Evolutionary conservation across 2,888 invertebrate species (phyloP).

Genomic region (Drosophila meridiana): DNA sequence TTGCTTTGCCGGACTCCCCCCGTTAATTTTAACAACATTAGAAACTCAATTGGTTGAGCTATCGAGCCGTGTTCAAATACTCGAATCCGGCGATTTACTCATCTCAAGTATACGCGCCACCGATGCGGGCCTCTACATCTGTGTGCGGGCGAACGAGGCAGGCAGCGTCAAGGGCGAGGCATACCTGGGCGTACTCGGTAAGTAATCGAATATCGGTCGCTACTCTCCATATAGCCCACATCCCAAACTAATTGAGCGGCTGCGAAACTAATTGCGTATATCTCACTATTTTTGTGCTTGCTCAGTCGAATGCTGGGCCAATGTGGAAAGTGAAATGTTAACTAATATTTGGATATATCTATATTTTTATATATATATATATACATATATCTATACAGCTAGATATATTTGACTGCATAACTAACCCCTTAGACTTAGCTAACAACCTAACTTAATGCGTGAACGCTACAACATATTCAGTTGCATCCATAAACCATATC

Average conservation of each 20-base stretch:
- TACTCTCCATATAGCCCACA: background rate
- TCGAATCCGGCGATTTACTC: conserved; percentile 94
- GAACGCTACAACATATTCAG: background rate
- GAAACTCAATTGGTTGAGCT: conserved; percentile 88
- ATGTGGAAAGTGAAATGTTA: background rate
- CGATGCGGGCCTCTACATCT: conserved; percentile 96
- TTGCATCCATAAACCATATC: background rate
- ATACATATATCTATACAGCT: background rate
- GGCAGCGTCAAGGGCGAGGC: conserved; percentile 94
- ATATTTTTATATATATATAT: background rate
- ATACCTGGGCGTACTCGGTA: conserved; percentile 93
- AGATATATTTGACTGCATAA: background rate
- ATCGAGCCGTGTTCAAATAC: conserved; percentile 92
- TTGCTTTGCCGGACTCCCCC: conserved; percentile 35
- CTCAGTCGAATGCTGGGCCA: background rate
- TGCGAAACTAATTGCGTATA: conserved; percentile 1
- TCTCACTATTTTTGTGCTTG: background rate
- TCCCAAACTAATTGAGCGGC: background rate
- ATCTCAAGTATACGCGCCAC: conserved; percentile 93
- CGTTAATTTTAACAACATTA: conserved; percentile 71
- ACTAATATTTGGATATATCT: background rate
- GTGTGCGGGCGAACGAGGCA: conserved; percentile 94
- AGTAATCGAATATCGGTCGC: conserved; percentile 70
- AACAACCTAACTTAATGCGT: background rate
- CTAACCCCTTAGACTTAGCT: background rate